Percentiles rank a stretch among this genome's conserved stretches.
Evolutionary conservation across 2,888 invertebrate genomes (phyloP).

Genomic region (Corythucha ciliata): DNA sequence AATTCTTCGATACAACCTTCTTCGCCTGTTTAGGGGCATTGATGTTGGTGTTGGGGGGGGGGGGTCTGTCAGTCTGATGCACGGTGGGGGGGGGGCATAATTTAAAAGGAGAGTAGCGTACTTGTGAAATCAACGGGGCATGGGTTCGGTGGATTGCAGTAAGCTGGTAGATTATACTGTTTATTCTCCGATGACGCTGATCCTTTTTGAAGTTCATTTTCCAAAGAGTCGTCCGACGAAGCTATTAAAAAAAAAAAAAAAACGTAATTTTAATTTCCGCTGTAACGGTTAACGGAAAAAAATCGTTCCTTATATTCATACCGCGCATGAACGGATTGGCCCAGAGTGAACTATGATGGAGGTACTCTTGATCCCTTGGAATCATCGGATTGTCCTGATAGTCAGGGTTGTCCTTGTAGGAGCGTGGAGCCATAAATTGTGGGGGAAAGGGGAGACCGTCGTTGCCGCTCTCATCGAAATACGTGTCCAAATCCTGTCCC

Average conservation of each 20-base stretch:
- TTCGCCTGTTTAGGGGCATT: constrained; percentile 47
- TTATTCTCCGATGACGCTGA: too few relatives aligned
- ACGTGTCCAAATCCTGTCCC: constrained; percentile 61
- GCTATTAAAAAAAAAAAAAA: too few relatives aligned
- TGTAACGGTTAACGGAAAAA: neutral
- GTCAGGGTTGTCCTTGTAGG: constrained; percentile 51
- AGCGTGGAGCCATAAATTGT: constrained; percentile 45
- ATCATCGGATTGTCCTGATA: constrained; percentile 64
- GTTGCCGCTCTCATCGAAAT: constrained; percentile 48
- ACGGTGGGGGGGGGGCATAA: too few relatives aligned
- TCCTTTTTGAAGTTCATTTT: too few relatives aligned
- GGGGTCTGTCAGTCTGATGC: too few relatives aligned
- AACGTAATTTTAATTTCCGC: neutral
- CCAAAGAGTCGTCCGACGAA: too few relatives aligned
- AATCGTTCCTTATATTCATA: constrained; percentile 6
- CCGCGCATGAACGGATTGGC: constrained; percentile 67
- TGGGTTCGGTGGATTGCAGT: constrained; percentile 98
- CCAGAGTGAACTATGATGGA: constrained; percentile 67
- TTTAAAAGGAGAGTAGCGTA: too few relatives aligned
- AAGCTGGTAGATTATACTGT: constrained; percentile 88
- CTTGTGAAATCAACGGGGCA: constrained; percentile 90
- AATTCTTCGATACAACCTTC: constrained; percentile 86
- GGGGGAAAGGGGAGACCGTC: constrained; percentile 23
- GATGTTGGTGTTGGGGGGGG: too few relatives aligned
- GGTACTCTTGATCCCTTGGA: constrained; percentile 69